phyloP scores from a whole-genome alignment of 2,888 invertebrate species.

The Carpatolechia fugitivella region DNA sequence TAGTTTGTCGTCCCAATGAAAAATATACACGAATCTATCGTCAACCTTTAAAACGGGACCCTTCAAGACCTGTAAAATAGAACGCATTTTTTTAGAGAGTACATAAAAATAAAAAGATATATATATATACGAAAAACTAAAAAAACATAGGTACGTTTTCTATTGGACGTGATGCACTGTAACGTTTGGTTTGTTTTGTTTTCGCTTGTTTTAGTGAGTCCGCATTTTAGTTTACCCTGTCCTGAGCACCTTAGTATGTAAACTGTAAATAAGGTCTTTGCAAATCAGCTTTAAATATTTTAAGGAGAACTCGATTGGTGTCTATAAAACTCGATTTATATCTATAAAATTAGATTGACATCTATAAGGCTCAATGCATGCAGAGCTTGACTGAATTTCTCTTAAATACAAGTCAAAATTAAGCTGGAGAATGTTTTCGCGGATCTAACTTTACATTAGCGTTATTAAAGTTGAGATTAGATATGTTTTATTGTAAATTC shows the following conservation, averaged over 20 bases:
- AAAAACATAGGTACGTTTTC: conserved; percentile 59
- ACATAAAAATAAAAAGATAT: conserved; percentile 50
- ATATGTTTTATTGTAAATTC: too few relatives aligned
- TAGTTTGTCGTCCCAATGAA: too few relatives aligned
- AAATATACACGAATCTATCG: neutral
- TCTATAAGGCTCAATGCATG: too few relatives aligned
- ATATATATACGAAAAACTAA: conserved; percentile 43
- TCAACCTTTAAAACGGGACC: conserved; percentile 3
- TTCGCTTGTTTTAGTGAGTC: conserved; percentile 72
- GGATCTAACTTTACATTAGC: too few relatives aligned
- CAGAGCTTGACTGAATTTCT: too few relatives aligned
- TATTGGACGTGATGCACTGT: conserved; percentile 74
- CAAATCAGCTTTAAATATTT: conserved; percentile 21
- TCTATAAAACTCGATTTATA: too few relatives aligned
- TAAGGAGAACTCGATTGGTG: neutral
- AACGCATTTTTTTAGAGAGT: conserved; percentile 59
- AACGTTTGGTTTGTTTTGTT: conserved; percentile 66
- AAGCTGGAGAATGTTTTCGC: too few relatives aligned
- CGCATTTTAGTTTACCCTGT: conserved; percentile 52
- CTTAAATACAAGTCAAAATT: too few relatives aligned
- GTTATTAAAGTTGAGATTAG: too few relatives aligned
- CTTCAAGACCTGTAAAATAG: conserved; percentile 64
- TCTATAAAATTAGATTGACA: too few relatives aligned
- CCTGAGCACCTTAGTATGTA: conserved; percentile 59
- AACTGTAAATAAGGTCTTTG: conserved; percentile 23